Base-by-base conservation (phyloP, 2,888 invertebrate species). In the Tiliacea citrago region DNA sequence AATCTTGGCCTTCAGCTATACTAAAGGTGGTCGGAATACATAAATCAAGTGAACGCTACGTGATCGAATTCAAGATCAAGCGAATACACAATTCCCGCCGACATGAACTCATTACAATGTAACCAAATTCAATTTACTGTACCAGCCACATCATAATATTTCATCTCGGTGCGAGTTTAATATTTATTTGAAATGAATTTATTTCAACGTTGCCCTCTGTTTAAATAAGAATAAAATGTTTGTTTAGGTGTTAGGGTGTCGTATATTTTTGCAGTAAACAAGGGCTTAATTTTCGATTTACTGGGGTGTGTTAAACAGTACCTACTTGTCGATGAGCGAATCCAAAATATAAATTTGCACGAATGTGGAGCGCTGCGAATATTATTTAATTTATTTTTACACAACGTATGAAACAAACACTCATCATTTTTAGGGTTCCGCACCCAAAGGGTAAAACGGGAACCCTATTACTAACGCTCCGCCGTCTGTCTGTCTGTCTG, bases 111-210 rank as follows among this genome's bases (percentile, higher is more conserved):
- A 95, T 96, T 96, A 96, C 93, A 94, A 92, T 93, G 92, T 94
- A 95, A 94, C 95, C 94, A 93, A 95, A 96, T 95, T 95, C 95
- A 95, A 95, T 96, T 95, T 95, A 93, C 92, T 88, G 90, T 91
- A 90, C 88, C 91, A 90, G 90, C 93, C 93, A 91, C 92, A 93
- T 95, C 93, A 93, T 93, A 94, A 95, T 94, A 95, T 95, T 95
- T 93, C 94, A 94, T 94, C 90, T 91, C 90, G 86, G 84, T 85
- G 88, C 89, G 86, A 89, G 90, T 89, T 91, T 92, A 91, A 91
- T 92, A 91, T 90, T 91, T 91, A 90, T 92, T 88, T 88, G 87
- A 89, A 88, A 89, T 80, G 89, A 90, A 90, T 90, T 90, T 88
- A 90, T 91, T 90, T 88, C 84, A 82, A 75, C 75, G 78, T 81